Base-by-base conservation (phyloP, 2,797 vertebrate species). In the Dryobates pubescens region DNA sequence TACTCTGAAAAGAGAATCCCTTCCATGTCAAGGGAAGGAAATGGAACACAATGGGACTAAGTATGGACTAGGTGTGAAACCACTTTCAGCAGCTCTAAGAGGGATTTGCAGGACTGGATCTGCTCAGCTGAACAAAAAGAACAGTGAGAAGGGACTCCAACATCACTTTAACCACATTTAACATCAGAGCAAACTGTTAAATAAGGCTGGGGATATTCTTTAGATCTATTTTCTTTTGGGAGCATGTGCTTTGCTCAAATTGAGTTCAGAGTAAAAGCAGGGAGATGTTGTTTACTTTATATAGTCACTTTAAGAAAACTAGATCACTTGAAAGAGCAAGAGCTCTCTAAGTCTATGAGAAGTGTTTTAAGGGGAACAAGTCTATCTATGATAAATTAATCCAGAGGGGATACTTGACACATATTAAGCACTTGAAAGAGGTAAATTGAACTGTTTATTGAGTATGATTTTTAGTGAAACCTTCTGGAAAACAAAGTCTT, bases 81-180 rank as follows among this genome's bases (percentile, higher is more conserved):
- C 34, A 29, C 27, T 82, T 90, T 29, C 16, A 57, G 43, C 34
- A 53, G 43, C 29, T 62, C 18, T 65, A 26, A 57, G 47, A 70
- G 47, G 83, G 49, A 29, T 67, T 53, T 67, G 56, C 29, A 73
- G 69, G 59, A 49, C 76, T 80, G 70, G 76, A 64, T 88, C 14
- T 83, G 83, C 80, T 91, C 13, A 54, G 54, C 27, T 90, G 88
- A 91, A 34, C 93, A 95, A 38, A n/a, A 64, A 85, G 43, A 94
- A 92, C 77, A 45, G 41, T 3, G n/a, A 83, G 69, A 57, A 80
- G 61, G 61, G 53, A 61, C 13, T 72, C 24, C 71, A 82, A 63
- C 24, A 49, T 3, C 32, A 13, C 10, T 61, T 74, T 12, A 85
- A 77, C 6, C 61, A 26, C 13, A 29, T 59, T 85, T 53, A 72